Evolutionary conservation across 2,113 vertebrate species (phyloP), one percentile per base, ranked within the genome.

Genomic region (Arizona elegans): DNA sequence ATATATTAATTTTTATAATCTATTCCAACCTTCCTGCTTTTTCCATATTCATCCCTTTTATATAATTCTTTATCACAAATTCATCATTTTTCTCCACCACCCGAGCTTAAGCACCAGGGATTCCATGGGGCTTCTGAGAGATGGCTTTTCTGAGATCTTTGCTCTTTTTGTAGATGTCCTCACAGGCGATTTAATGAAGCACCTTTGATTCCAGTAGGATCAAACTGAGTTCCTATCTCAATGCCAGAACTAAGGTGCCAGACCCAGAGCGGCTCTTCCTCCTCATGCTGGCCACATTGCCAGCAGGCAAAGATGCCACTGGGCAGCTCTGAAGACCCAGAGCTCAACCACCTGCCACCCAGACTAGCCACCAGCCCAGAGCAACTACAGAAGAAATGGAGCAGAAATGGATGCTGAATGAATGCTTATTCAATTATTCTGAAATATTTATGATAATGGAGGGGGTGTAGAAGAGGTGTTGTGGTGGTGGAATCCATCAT

Each of bases 341-440:
- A 9, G 21, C 8, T 23, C 92, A 94, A 90, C 91, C 96, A 93
- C 94, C 93, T 96, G 96, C 96, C 96, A 96, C 96, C 95, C 96
- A 96, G 96, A 95, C 85, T 0, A 93, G 88, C 92, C 92, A 95
- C 93, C 38, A 94, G 91, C 87, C 93, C 94, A 2, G 19, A 54
- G 12, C 50, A 17, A 26, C 50, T 9, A 38, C 33, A n/a, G 54
- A 17, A 43, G n/a, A 29, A 38, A 17, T 43, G 10, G 50, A 38
- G 65, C 54, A 94, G 96, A 92, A 47, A 17, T 93, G 93, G 94
- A 94, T 95, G 95, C 93, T 86, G 93, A 93, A 95, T 91, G 95
- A 96, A 96, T 96, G 95, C 96, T 90, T 95, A 94, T 95, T 95
- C 96, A 96, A 96, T 96, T 96, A 96, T 96, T 96, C 95, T 96